Evolutionary conservation across 2,113 vertebrate species (phyloP), one percentile per base, ranked within the genome.

Genomic region (Sylvietta virens): DNA sequence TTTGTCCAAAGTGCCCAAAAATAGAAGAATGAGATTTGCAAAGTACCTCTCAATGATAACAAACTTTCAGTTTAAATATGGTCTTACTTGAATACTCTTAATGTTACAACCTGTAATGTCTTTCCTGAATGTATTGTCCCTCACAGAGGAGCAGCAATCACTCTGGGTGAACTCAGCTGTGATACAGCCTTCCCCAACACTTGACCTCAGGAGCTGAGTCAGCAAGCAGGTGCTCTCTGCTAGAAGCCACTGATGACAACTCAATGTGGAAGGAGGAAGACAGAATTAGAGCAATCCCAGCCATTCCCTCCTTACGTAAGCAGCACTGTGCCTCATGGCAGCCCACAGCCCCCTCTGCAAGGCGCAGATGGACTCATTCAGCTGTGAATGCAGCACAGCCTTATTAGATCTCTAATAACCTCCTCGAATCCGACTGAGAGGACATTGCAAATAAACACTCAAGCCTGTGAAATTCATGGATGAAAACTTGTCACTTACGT

Each of bases 211-310:
- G 27, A 83, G 56, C 0, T 58, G 76, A 93, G 82, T 90, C 94
- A 97, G 94, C 90, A 83, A 93, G 92, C 82, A 94, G 95, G 86
- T 91, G 86, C 91, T 93, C 88, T 51, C 88, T 86, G 72, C 86
- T 62, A 27, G 47, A 70, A 92, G 54, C 45, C 67, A 61, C 74
- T 13, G 67, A 42, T 56, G 91, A 70, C 86, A 94, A 87, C 61
- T 70, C 69, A 39, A 1, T 3, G 56, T 51, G 67, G 86, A 95
- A 76, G 58, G 30, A 83, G 26, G 23, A 66, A 83, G 88, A 88
- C 79, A 94, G 86, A 95, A 95, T 66, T 51, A 86, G 92, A 93
- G 86, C 79, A n/a, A 67, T 88, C 51, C 56, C 88, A 66, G 53
- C 56, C 64, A 62, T 66, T 71, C 67, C 72, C 71, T 57, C 86